phyloP scores from a whole-genome alignment of 2,888 invertebrate species.

The Nephrocerus scutellatus region DNA sequence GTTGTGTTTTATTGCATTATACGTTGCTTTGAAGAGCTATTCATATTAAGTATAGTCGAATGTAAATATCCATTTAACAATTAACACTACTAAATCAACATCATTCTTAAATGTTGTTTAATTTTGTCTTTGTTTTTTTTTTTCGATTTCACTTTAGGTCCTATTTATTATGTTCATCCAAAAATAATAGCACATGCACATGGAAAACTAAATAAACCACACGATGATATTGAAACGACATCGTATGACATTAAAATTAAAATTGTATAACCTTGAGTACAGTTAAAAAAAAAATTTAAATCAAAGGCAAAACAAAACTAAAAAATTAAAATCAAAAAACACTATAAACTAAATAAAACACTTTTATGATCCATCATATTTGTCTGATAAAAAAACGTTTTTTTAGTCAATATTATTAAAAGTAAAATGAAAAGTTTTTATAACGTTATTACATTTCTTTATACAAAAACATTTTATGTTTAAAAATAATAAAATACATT shows the following conservation, averaged over 20 bases:
- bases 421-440: neutral
- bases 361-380: conserved; percentile 10
- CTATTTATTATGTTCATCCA: conserved; percentile 40
- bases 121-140: conserved; percentile 6
- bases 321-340: conserved; percentile 18
- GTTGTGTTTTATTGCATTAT: too few species aligned
- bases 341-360: conserved; percentile 4
- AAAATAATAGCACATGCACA: conserved; percentile 44
- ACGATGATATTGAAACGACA: conserved; percentile 41
- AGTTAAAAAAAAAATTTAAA: neutral
- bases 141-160: conserved; percentile 26
- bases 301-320: too few species aligned
- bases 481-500: too few species aligned
- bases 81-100: too few species aligned
- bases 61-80: too few species aligned
- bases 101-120: neutral
- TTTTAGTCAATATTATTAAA: conserved; percentile 4
- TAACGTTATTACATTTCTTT: conserved; percentile 1
- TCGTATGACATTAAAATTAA: conserved; percentile 48
- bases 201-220: conserved; percentile 37
- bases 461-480: too few species aligned
- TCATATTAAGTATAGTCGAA: too few species aligned
- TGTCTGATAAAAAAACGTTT: too few species aligned
- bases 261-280: conserved; percentile 37
- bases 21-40: too few species aligned